Evolutionary conservation across 2,797 vertebrate genomes (phyloP).

Genomic region (Premnoplex brunnescens): DNA sequence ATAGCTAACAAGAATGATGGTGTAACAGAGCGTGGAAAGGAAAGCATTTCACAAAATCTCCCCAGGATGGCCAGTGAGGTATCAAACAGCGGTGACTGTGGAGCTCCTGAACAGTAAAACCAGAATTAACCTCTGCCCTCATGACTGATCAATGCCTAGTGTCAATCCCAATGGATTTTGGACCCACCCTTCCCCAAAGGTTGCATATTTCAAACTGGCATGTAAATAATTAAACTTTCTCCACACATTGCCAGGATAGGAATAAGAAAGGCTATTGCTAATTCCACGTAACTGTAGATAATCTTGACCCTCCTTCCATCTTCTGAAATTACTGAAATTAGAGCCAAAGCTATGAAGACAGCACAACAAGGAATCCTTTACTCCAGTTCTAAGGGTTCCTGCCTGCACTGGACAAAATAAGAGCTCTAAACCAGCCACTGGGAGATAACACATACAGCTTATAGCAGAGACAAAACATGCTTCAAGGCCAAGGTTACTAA

Average conservation of each 20-base stretch:
- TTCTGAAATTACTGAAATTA: neutral
- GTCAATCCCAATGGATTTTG: neutral
- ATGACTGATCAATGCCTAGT: neutral
- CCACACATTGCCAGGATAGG: neutral
- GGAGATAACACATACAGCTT: neutral
- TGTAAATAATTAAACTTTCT: slow-evolving; percentile 45
- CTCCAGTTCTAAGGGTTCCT: neutral
- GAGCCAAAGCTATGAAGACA: rapidly evolving
- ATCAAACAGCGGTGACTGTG: neutral
- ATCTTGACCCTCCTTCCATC: neutral
- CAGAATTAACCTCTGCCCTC: neutral
- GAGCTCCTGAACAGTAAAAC: neutral
- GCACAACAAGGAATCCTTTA: neutral
- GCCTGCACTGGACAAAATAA: neutral
- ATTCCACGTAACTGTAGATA: neutral
- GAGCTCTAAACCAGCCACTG: neutral
- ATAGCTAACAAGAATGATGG: neutral
- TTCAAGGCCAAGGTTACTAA: slow-evolving; percentile 14
- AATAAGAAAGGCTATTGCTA: neutral
- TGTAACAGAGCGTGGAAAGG: neutral
- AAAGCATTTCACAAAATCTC: neutral
- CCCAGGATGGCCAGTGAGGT: neutral
- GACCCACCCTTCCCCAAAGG: neutral
- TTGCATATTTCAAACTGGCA: neutral
- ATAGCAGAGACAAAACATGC: neutral